phyloP scores from a whole-genome alignment of 1,140 invertebrate genomes.

The Sweltsa coloradensis region DNA sequence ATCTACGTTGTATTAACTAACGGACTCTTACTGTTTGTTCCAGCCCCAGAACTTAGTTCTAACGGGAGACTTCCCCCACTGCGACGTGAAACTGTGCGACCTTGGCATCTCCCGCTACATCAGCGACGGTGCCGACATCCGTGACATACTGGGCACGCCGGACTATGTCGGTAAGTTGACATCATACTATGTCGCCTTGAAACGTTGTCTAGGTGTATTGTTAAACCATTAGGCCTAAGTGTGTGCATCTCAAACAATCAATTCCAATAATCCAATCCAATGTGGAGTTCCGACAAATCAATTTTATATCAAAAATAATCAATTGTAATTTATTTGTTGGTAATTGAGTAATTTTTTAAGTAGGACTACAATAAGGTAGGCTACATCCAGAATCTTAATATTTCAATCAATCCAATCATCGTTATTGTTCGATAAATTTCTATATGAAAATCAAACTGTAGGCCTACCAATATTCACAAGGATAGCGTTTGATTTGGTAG shows the following conservation, averaged over 20 bases:
- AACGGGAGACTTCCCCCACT: conserved; percentile 54
- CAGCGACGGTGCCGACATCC: conserved; percentile 49
- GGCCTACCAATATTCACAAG: too few relatives aligned
- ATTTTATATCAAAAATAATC: too few relatives aligned
- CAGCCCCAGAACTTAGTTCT: conserved; percentile 66
- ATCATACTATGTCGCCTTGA: neutral
- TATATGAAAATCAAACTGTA: too few relatives aligned
- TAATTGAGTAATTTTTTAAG: too few relatives aligned
- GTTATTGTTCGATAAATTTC: too few relatives aligned
- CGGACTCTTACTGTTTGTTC: too few relatives aligned
- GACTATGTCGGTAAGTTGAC: conserved; percentile 60
- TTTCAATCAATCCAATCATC: too few relatives aligned
- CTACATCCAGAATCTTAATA: too few relatives aligned
- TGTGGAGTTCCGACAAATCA: neutral
- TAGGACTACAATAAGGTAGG: too few relatives aligned
- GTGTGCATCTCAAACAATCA: neutral
- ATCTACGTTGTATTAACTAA: too few relatives aligned
- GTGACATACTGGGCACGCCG: conserved; percentile 65
- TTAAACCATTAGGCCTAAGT: neutral
- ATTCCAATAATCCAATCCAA: neutral
- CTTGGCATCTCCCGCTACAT: conserved; percentile 61
- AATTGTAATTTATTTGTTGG: too few relatives aligned
- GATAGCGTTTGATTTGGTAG: too few relatives aligned
- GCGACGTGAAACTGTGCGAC: conserved; percentile 63
- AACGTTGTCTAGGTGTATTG: neutral